These are phyloP conservation scores for Trachelus stipa DNA, from an alignment of 2,888 invertebrate species.

Conservation along the genomic window DNA sequence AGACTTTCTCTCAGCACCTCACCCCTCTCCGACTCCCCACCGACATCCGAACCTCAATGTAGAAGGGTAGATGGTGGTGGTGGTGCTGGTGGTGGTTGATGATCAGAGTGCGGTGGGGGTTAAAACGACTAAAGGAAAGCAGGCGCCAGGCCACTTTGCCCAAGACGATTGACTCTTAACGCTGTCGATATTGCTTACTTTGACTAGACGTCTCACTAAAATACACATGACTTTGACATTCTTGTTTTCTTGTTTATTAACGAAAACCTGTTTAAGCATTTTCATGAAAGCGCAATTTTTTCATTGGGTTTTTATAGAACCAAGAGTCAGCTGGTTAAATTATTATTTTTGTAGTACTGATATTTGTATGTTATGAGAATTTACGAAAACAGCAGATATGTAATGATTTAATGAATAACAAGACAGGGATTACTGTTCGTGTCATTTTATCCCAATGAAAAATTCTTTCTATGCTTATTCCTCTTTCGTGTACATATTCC, in stretches of 20 bases:
- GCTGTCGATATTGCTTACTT: constrained; percentile 35
- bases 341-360: too few relatives aligned
- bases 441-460: too few relatives aligned
- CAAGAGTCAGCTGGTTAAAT: too few relatives aligned
- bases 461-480: too few relatives aligned
- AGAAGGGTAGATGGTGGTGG: constrained; percentile 12
- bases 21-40: constrained; percentile 15
- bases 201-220: background rate
- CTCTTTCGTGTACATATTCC: too few relatives aligned
- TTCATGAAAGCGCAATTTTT: too few relatives aligned
- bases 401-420: too few relatives aligned
- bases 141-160: constrained; percentile 61
- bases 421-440: too few relatives aligned
- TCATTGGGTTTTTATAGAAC: too few relatives aligned
- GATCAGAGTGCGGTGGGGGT: background rate
- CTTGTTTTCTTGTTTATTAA: background rate
- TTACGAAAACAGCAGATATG: too few relatives aligned
- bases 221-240: background rate
- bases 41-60: constrained; percentile 10
- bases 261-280: background rate
- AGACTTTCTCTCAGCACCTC: constrained; percentile 27
- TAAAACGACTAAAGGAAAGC: constrained; percentile 36
- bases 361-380: too few relatives aligned
- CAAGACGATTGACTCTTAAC: constrained; percentile 58
- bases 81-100: constrained; percentile 22